These are phyloP conservation scores for Neria commutata DNA, from an alignment of 2,888 invertebrate species.

Conservation along the genomic window DNA sequence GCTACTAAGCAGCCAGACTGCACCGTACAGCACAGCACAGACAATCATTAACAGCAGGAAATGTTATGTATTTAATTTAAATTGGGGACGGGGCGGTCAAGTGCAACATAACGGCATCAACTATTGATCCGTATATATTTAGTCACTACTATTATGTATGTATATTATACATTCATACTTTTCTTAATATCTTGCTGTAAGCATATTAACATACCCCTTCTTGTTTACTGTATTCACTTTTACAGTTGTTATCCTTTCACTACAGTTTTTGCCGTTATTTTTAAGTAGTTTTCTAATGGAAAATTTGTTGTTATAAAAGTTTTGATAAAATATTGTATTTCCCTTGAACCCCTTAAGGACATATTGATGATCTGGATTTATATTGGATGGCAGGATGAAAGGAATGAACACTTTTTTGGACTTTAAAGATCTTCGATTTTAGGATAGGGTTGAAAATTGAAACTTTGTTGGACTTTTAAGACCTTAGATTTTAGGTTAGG, in stretches of 20 bases:
- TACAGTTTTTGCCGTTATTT: neutral
- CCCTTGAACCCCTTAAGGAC: no score
- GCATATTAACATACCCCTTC: neutral
- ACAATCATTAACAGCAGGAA: neutral
- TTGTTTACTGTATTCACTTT: neutral
- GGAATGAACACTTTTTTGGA: no score
- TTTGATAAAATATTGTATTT: neutral
- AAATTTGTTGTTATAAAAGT: neutral
- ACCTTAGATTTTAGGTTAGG: neutral
- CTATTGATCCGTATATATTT: neutral
- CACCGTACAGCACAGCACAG: neutral
- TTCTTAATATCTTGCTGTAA: neutral
- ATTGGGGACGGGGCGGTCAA: neutral
- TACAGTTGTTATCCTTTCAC: neutral
- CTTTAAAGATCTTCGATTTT: neutral
- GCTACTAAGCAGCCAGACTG: slow-evolving; percentile 42
- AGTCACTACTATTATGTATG: neutral
- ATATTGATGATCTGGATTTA: no score
- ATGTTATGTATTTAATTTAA: neutral
- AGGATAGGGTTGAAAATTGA: neutral
- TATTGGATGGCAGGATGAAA: no score
- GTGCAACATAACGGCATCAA: no score
- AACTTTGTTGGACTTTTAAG: neutral
- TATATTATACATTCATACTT: no score
- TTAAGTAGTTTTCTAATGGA: slow-evolving; percentile 2